Conservation (phyloP, 2,113 vertebrate species). For the Mystacornis crossleyi region DNA sequence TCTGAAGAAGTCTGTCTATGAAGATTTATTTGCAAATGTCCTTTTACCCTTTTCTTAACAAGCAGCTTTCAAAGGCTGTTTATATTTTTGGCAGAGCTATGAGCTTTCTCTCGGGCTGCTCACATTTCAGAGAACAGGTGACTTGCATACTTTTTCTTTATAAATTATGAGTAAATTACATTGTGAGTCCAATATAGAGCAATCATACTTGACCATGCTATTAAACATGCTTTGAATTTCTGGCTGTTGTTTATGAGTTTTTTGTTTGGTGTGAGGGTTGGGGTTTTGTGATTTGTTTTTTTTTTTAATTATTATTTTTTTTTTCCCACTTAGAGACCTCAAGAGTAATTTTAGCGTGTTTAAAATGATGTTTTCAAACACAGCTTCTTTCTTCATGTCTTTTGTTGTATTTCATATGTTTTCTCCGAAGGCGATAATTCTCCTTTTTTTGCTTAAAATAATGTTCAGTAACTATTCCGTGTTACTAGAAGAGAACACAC, state of each 20-base stretch:
- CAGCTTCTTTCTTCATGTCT: neutral
- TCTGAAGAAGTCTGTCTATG: slow-evolving; percentile 12
- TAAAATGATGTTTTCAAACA: neutral
- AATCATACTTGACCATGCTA: neutral
- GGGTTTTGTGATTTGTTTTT: neutral
- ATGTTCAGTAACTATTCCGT: neutral
- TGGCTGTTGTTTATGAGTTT: neutral
- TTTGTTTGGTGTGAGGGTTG: neutral
- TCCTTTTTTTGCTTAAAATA: neutral
- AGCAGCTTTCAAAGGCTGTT: slow-evolving; percentile 42
- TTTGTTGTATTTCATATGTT: neutral
- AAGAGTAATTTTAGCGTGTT: neutral
- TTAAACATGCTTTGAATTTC: neutral
- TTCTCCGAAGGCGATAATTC: neutral
- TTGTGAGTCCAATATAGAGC: neutral
- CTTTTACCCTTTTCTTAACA: slow-evolving; percentile 43
- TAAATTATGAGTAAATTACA: slow-evolving; percentile 48
- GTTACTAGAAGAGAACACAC: neutral
- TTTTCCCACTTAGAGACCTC: neutral
- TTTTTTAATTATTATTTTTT: neutral
- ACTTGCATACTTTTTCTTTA: neutral
- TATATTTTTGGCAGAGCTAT: slow-evolving; percentile 29
- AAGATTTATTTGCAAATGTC: slow-evolving; percentile 55
- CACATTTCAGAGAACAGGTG: slow-evolving; percentile 50
- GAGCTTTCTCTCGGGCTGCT: slow-evolving; percentile 13